These are phyloP conservation scores for Nysson spinosus DNA, from an alignment of 2,888 invertebrate genomes.

Conservation along the genomic window DNA sequence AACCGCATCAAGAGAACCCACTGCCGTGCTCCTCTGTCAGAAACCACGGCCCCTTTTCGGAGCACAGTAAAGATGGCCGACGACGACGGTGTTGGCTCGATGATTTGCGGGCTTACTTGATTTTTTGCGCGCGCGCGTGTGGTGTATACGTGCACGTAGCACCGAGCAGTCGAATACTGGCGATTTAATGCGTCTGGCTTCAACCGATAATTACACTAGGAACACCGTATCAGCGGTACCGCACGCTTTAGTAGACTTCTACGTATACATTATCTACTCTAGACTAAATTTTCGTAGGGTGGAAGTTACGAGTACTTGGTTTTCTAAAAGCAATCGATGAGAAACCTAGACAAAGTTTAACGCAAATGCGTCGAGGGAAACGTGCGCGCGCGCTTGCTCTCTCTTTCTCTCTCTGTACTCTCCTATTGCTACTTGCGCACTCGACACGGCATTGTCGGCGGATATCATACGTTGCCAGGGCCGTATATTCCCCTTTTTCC, in stretches of 20 bases:
- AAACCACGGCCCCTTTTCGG: constrained; percentile 52
- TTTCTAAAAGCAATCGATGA: constrained; percentile 50
- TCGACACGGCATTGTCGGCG: constrained; percentile 34
- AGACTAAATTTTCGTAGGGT: neutral
- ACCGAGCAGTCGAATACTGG: too few relatives aligned
- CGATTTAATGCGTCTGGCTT: too few relatives aligned
- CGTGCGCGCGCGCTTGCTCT: constrained; percentile 58
- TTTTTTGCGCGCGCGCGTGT: too few relatives aligned
- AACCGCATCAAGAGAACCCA: constrained; percentile 52
- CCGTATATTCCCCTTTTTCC: constrained; percentile 34
- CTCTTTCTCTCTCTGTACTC: constrained; percentile 5
- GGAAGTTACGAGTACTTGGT: neutral
- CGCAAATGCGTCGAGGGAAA: constrained; percentile 62
- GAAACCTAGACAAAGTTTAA: constrained; percentile 50
- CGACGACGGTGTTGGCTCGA: constrained; percentile 45
- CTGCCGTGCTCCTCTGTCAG: constrained; percentile 41
- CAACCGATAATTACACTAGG: too few relatives aligned
- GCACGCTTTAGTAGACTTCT: neutral
- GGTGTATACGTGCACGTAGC: too few relatives aligned
- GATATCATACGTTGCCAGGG: constrained; percentile 35
- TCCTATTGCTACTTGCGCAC: constrained; percentile 33
- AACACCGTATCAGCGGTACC: too few relatives aligned
- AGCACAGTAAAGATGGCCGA: constrained; percentile 72
- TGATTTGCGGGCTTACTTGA: constrained; percentile 39
- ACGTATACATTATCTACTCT: constrained; percentile 8